Conservation (phyloP, 2,797 vertebrate genomes). For the Myotis pilosus region DNA sequence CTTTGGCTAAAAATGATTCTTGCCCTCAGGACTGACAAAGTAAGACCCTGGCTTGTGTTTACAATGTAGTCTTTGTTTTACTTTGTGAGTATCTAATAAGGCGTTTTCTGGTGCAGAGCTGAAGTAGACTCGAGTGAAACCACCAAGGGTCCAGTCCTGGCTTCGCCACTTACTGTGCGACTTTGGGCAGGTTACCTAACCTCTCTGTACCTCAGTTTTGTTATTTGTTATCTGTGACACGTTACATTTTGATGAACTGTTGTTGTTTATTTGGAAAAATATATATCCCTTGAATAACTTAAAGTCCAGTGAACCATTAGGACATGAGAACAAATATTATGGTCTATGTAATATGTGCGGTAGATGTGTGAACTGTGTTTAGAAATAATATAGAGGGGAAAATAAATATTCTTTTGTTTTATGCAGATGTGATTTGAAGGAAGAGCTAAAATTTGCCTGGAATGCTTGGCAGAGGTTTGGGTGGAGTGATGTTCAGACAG, state of each 20-base stretch:
- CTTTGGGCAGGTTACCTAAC: background rate
- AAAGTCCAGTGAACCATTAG: background rate
- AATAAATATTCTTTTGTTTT: background rate
- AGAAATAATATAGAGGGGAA: background rate
- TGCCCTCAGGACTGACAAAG: background rate
- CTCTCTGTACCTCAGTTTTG: background rate
- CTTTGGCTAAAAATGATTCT: background rate
- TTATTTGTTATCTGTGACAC: background rate
- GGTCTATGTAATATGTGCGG: background rate
- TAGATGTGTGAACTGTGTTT: background rate
- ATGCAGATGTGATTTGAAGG: background rate
- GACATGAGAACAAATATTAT: conserved; percentile 4
- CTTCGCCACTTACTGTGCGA: background rate
- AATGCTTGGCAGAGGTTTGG: background rate
- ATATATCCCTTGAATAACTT: background rate
- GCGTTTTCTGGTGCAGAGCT: background rate
- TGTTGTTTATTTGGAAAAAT: background rate
- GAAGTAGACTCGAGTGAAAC: background rate
- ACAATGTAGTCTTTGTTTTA: background rate
- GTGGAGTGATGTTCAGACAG: background rate
- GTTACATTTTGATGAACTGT: background rate
- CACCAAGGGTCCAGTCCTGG: background rate
- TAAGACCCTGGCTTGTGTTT: background rate
- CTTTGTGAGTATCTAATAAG: background rate
- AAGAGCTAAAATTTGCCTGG: background rate